Conservation (phyloP, 2,113 vertebrate species). For the Coptodon rendalli region DNA sequence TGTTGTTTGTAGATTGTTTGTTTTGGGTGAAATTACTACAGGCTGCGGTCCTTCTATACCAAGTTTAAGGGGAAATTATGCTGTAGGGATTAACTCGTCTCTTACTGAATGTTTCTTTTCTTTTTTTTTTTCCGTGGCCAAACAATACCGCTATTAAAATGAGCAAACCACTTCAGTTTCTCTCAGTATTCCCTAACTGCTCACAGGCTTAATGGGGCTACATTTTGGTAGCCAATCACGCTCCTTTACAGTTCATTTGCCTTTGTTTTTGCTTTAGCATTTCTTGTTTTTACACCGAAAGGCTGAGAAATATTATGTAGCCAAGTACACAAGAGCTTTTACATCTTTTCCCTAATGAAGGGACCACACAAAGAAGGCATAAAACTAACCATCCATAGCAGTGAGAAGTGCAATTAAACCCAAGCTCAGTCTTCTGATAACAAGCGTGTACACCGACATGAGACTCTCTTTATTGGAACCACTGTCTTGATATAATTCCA, state of each 20-base stretch:
- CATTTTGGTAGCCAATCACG: slow-evolving; percentile 29
- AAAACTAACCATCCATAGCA: slow-evolving; percentile 10
- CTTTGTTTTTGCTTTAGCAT: background rate
- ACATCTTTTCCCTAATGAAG: background rate
- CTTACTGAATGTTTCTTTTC: background rate
- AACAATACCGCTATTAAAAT: slow-evolving; percentile 20
- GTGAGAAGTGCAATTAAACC: slow-evolving; percentile 8
- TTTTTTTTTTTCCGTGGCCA: background rate
- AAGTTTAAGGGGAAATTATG: slow-evolving; percentile 14
- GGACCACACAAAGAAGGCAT: slow-evolving; percentile 8
- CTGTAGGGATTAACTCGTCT: slow-evolving; percentile 1
- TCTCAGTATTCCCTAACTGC: slow-evolving; percentile 3
- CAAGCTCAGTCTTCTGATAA: slow-evolving; percentile 37
- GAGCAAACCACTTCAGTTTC: background rate
- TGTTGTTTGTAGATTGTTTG: background rate
- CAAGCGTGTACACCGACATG: slow-evolving; percentile 6
- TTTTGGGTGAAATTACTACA: background rate
- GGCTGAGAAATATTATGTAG: background rate
- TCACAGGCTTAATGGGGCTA: slow-evolving; percentile 28
- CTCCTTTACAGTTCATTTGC: slow-evolving; percentile 10
- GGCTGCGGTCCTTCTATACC: background rate
- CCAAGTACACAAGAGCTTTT: background rate
- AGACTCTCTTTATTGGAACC: slow-evolving; percentile 35
- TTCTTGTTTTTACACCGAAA: slow-evolving; percentile 4
- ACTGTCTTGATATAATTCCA: slow-evolving; percentile 29